Percentiles rank a stretch among this genome's conserved stretches.
Conservation (phyloP, 2,113 vertebrate species). For the Quiscalus mexicanus region DNA sequence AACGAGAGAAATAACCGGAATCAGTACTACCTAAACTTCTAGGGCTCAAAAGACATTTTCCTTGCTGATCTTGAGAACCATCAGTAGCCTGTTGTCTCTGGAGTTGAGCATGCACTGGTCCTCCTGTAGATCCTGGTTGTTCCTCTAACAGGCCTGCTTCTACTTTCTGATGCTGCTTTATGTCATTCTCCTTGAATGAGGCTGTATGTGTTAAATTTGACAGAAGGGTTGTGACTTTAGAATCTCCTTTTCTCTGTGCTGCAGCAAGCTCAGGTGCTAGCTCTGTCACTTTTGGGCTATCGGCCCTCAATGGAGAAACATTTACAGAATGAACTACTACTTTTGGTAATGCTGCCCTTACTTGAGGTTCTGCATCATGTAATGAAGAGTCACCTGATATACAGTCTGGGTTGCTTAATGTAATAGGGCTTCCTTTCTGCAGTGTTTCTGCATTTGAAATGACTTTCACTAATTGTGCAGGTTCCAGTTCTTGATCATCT, state of each 20-base stretch:
- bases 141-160: conserved; percentile 79
- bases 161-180: conserved; percentile 75
- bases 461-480: conserved; percentile 76
- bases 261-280: conserved; percentile 80
- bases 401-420: conserved; percentile 57
- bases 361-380: conserved; percentile 81
- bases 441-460: conserved; percentile 76
- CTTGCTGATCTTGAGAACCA: conserved; percentile 89
- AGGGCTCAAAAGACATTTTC: conserved; percentile 91
- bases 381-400: conserved; percentile 72
- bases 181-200: conserved; percentile 82
- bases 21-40: conserved; percentile 96
- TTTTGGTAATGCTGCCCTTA: conserved; percentile 86
- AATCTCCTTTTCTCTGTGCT: conserved; percentile 84
- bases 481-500: conserved; percentile 79
- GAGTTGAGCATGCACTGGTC: conserved; percentile 85
- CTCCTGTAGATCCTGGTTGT: conserved; percentile 75
- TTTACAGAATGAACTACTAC: conserved; percentile 91
- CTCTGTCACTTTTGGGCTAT: conserved; percentile 85
- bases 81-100: conserved; percentile 97
- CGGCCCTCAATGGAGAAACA: conserved; percentile 84
- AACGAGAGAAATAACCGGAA: conserved; percentile 97
- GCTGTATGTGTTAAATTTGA: conserved; percentile 74
- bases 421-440: conserved; percentile 70
- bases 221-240: conserved; percentile 72